Evolutionary conservation across 2,113 vertebrate genomes (phyloP).

Genomic region (Percina caprodes): DNA sequence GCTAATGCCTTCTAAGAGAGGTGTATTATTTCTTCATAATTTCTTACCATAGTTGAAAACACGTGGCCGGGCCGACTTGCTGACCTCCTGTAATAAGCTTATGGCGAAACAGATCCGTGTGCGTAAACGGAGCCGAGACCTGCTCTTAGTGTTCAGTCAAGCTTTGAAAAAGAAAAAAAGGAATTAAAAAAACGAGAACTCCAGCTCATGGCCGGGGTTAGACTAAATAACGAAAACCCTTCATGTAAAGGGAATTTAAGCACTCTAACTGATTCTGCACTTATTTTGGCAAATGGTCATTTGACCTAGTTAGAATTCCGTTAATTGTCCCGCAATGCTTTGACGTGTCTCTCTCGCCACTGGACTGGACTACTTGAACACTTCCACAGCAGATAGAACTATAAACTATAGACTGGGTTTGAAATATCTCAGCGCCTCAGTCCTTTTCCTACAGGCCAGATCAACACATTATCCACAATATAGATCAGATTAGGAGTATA

Average conservation of each 20-base stretch:
- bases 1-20: neutral
- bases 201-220: neutral
- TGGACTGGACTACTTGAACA: neutral
- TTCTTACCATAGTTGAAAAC: constrained; percentile 49
- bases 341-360: neutral
- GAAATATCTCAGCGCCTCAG: neutral
- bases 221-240: neutral
- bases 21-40: constrained; percentile 28
- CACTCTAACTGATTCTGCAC: neutral
- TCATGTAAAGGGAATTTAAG: neutral
- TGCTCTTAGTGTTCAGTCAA: neutral
- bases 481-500: constrained; percentile 24
- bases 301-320: neutral
- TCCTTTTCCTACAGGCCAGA: neutral
- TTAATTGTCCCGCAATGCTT: neutral
- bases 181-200: constrained; percentile 2
- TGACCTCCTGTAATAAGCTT: constrained; percentile 69
- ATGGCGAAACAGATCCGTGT: constrained; percentile 46
- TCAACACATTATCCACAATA: neutral
- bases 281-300: neutral
- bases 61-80: constrained; percentile 49
- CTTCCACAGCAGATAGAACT: neutral
- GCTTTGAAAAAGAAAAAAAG: constrained; percentile 24
- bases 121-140: constrained; percentile 16
- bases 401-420: neutral